These are phyloP conservation scores for Syritta pipiens DNA, from an alignment of 2,888 invertebrate species.

Conservation along the genomic window DNA sequence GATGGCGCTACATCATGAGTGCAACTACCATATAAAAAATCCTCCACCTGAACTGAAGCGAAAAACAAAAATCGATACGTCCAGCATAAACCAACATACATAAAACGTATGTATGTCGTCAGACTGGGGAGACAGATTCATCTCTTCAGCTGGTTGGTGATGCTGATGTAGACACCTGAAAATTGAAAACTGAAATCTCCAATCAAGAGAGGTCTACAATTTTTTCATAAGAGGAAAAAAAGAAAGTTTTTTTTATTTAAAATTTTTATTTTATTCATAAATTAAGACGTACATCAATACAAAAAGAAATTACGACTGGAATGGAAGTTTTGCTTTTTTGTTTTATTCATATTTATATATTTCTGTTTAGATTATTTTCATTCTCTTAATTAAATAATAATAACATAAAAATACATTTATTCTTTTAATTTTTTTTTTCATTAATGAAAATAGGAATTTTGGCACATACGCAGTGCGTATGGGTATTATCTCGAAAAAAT, in stretches of 20 bases:
- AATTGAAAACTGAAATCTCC: background rate
- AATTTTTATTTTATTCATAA: constrained; percentile 32
- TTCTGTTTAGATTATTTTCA: constrained; percentile 21
- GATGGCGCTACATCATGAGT: constrained; percentile 18
- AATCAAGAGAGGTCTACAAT: no score
- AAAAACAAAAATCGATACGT: constrained; percentile 18
- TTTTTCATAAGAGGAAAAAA: background rate
- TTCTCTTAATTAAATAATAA: constrained; percentile 39
- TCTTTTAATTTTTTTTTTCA: constrained; percentile 54
- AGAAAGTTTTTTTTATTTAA: constrained; percentile 9
- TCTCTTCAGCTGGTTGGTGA: no score
- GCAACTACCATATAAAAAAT: constrained; percentile 20
- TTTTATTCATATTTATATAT: constrained; percentile 4
- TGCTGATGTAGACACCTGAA: constrained; percentile 26
- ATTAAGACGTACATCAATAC: constrained; percentile 37
- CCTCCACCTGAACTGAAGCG: background rate
- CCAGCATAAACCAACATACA: no score
- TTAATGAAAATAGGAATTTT: constrained; percentile 62
- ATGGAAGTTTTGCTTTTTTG: constrained; percentile 49
- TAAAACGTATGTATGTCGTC: no score
- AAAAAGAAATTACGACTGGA: constrained; percentile 52
- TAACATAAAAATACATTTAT: constrained; percentile 33
- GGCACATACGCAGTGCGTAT: constrained; percentile 55
- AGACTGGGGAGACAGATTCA: no score
- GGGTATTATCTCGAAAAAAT: constrained; percentile 47